These are phyloP conservation scores for Polietes domitor DNA, from an alignment of 2,888 invertebrate species.

Conservation along the genomic window DNA sequence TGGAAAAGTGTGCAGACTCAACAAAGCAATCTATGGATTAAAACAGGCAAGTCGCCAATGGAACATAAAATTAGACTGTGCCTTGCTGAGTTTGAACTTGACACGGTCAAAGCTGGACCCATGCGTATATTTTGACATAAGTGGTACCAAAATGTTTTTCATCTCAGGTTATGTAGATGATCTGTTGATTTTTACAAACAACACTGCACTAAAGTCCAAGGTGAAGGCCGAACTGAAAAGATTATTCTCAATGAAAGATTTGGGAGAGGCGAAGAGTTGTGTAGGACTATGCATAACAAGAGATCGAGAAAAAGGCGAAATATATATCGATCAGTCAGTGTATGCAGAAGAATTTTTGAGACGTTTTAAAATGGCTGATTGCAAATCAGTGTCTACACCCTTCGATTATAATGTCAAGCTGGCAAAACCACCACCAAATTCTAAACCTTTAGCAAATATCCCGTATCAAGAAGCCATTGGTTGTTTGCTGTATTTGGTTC, in stretches of 20 bases:
- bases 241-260: conserved; percentile 53
- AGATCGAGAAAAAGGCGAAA: too few species aligned
- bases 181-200: conserved; percentile 55
- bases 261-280: conserved; percentile 41
- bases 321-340: conserved; percentile 24
- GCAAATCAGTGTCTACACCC: conserved; percentile 59
- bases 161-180: conserved; percentile 49
- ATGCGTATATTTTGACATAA: too few species aligned
- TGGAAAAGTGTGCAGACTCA: conserved; percentile 63
- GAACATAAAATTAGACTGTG: too few species aligned
- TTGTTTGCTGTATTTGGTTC: conserved; percentile 1
- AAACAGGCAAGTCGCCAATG: conserved; percentile 55
- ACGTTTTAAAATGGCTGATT: conserved; percentile 57
- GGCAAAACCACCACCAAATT: not conserved
- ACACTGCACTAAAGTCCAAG: conserved; percentile 27
- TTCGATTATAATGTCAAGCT: conserved; percentile 58
- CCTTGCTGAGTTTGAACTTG: too few species aligned
- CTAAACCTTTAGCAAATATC: conserved; percentile 26
- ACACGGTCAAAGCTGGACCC: too few species aligned
- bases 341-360: too few species aligned
- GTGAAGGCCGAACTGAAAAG: conserved; percentile 49
- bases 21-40: conserved; percentile 69
- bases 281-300: conserved; percentile 51
- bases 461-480: conserved; percentile 60
- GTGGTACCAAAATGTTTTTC: too few species aligned